Conservation (phyloP, 2,113 vertebrate species). For the Myotis yumanensis region DNA sequence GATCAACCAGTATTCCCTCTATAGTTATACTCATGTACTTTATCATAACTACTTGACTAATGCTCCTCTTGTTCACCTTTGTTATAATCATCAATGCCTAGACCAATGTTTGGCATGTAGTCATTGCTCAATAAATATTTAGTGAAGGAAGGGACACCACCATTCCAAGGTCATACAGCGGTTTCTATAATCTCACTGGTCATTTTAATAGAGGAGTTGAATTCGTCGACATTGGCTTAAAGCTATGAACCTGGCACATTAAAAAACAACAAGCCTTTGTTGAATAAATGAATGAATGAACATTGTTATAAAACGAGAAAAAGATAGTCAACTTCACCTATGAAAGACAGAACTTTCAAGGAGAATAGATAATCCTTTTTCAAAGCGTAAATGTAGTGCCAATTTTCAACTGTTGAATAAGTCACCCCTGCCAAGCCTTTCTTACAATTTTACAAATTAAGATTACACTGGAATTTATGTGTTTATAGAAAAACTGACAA, state of each 20-base stretch:
- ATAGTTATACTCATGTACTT: background rate
- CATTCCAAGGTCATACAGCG: background rate
- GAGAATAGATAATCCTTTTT: conserved; percentile 20
- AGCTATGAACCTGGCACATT: background rate
- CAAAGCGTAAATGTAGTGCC: background rate
- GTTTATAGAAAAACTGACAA: conserved; percentile 50
- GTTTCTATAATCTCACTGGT: background rate
- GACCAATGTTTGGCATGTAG: background rate
- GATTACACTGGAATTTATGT: background rate
- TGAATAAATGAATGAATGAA: conserved; percentile 37
- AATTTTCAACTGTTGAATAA: conserved; percentile 29
- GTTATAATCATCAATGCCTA: background rate
- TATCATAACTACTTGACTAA: background rate
- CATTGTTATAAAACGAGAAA: conserved; percentile 7
- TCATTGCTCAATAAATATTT: background rate
- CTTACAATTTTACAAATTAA: conserved; percentile 51
- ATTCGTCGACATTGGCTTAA: background rate
- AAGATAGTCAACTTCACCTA: background rate
- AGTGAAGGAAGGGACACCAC: background rate
- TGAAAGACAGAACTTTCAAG: conserved; percentile 23
- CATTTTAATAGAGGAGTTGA: conserved; percentile 8
- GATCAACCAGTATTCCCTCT: conserved; percentile 10
- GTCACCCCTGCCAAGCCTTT: background rate
- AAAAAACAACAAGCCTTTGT: background rate
- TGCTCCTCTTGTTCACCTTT: background rate